Evolutionary conservation across 2,797 vertebrate genomes (phyloP).

Genomic region (Betta splendens): DNA sequence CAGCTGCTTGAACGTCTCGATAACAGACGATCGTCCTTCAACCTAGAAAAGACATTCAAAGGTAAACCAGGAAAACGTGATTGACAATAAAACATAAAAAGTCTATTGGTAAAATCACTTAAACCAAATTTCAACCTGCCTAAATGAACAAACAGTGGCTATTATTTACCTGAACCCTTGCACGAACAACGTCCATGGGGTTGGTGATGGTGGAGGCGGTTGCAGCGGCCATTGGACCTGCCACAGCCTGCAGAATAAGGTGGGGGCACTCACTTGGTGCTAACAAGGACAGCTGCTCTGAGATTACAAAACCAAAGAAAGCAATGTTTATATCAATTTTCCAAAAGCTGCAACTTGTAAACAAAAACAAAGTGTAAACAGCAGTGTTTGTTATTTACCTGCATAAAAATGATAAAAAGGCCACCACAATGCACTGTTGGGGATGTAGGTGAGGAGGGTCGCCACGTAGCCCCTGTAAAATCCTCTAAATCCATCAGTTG

Average conservation of each 20-base stretch:
- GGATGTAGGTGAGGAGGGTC: conserved; percentile 96
- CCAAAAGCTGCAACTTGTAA: background rate
- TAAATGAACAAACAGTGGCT: rapidly evolving
- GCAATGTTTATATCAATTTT: background rate
- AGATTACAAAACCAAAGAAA: conserved; percentile 25
- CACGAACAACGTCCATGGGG: conserved; percentile 96
- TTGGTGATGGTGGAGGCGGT: conserved; percentile 97
- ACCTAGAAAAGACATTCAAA: too few species aligned
- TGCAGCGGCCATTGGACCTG: conserved; percentile 93
- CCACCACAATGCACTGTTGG: conserved; percentile 98
- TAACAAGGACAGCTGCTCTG: conserved; percentile 91
- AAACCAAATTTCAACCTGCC: too few species aligned
- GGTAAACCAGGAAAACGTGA: too few species aligned
- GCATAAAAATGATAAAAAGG: conserved; percentile 98
- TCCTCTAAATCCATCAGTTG: conserved; percentile 88
- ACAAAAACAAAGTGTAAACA: too few species aligned
- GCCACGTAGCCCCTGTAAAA: conserved; percentile 97
- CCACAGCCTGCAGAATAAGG: conserved; percentile 92
- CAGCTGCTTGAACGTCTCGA: conserved; percentile 91
- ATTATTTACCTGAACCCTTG: conserved; percentile 90
- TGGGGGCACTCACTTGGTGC: conserved; percentile 93
- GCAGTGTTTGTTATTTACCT: conserved; percentile 87
- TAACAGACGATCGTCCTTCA: conserved; percentile 91
- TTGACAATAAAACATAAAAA: too few species aligned
- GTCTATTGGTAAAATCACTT: too few species aligned